Base-by-base conservation (phyloP, 2,888 invertebrate genomes). In the Allolobophora icterica region DNA sequence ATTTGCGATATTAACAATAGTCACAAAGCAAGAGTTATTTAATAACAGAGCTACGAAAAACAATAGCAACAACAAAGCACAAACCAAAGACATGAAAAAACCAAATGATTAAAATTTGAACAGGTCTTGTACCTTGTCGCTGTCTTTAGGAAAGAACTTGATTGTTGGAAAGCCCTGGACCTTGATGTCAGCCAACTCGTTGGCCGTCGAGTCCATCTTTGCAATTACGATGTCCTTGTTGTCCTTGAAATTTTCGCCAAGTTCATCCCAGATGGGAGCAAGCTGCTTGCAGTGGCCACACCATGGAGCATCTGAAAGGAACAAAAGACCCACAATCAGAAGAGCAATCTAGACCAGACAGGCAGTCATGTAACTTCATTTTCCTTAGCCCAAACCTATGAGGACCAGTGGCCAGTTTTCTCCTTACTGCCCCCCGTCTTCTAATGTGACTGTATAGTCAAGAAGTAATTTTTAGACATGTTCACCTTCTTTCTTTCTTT, bases 191-290 rank as follows among this genome's bases (percentile, higher is more conserved):
- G 98, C 98, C 93, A 99, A 96, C 96, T 99, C 99, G 96, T 99
- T 99, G 95, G 97, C 97, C 91, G 99, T 99, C 92, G 99, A 97
- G 96, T 99, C 99, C 96, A 99, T 99, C 96, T 99, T 99, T 94
- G 99, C 99, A 95, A 99, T 97, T 90, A 99, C 96, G 92, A 99
- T 96, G 93, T 97, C 97, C 93, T 97, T 94, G 93, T 95, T 96
- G 94, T 97, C 97, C 96, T 97, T 97, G 96, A 97, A 99, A 96
- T 99, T 98, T 95, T 99, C 99, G 93, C 97, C 99, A 94, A 99
- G 96, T 96, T 99, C 95, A 92, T 99, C 99, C 96, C 98, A 99
- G 96, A 99, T 99, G 42, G 99, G 99, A 91, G 96, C 98, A 94
- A 99, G 96, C 95, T 99, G 98, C 95, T 99, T 99, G 97, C 99